These are phyloP conservation scores for Rhombomys opimus DNA, from an alignment of 2,113 vertebrate species.

Conservation along the genomic window DNA sequence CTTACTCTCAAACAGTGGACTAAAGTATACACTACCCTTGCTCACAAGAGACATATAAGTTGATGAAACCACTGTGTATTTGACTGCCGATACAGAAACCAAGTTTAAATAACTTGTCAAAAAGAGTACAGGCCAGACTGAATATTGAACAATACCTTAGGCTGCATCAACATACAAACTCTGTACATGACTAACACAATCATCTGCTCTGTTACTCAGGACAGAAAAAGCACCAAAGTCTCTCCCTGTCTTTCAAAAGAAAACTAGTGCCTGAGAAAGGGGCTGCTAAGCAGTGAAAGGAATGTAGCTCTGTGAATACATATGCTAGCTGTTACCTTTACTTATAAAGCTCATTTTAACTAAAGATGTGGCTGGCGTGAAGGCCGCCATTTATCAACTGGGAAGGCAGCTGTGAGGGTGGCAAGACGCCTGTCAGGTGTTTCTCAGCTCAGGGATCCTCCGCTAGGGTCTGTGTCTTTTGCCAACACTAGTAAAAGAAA, in stretches of 20 bases:
- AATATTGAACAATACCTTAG: conserved; percentile 76
- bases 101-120: conserved; percentile 76
- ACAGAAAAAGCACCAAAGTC: conserved; percentile 47
- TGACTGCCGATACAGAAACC: conserved; percentile 70
- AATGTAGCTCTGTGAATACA: conserved; percentile 54
- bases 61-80: conserved; percentile 66
- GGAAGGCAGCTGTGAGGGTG: conserved; percentile 55
- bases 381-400: conserved; percentile 59
- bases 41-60: conserved; percentile 56
- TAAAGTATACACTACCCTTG: conserved; percentile 52
- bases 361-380: conserved; percentile 58
- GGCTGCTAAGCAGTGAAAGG: conserved; percentile 58
- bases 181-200: neutral
- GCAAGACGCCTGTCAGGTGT: conserved; percentile 63
- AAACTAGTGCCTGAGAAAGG: conserved; percentile 46
- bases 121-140: conserved; percentile 68
- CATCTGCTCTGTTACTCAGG: conserved; percentile 45
- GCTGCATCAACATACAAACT: conserved; percentile 9
- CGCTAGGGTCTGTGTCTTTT: conserved; percentile 13
- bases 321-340: conserved; percentile 40
- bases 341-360: conserved; percentile 48
- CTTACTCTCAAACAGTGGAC: conserved; percentile 69
- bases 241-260: conserved; percentile 49
- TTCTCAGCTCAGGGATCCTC: conserved; percentile 41
- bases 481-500: conserved; percentile 50